phyloP scores from a whole-genome alignment of 2,113 vertebrate species.

The Glareola pratincola region DNA sequence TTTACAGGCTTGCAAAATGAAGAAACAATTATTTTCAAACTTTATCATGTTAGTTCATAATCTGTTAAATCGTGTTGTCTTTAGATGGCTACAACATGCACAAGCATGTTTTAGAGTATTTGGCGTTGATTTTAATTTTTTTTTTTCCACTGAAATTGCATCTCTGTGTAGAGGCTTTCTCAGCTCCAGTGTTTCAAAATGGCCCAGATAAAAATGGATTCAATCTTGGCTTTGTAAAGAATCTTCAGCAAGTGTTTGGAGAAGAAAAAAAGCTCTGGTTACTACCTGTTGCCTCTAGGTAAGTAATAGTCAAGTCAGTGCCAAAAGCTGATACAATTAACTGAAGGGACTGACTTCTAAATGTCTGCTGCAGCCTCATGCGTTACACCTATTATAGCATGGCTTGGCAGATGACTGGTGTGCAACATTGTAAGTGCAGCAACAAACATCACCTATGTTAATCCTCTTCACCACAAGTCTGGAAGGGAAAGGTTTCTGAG shows the following conservation, averaged over 20 bases:
- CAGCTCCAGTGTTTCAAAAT: conserved; percentile 86
- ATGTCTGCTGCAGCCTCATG: background rate
- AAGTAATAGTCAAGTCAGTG: conserved; percentile 1
- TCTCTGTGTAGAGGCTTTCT: conserved; percentile 88
- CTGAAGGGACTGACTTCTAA: background rate
- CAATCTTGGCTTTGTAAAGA: conserved; percentile 86
- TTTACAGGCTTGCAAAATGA: background rate
- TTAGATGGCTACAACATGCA: background rate
- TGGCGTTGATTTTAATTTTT: background rate
- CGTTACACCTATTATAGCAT: fast-evolving
- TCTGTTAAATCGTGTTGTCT: background rate
- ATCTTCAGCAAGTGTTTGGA: conserved; percentile 94
- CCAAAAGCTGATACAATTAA: background rate
- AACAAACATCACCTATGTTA: background rate
- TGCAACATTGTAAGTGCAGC: background rate
- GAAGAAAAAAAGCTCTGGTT: conserved; percentile 90
- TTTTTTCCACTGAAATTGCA: background rate
- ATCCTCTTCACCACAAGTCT: background rate
- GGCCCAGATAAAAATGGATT: conserved; percentile 95
- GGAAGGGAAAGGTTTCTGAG: background rate
- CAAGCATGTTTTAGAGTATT: background rate
- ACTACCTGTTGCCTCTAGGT: conserved; percentile 91
- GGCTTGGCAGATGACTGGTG: background rate
- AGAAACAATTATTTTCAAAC: background rate
- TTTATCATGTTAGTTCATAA: background rate